Conservation (phyloP, 2,888 invertebrate genomes). For the Meteorus colon region DNA sequence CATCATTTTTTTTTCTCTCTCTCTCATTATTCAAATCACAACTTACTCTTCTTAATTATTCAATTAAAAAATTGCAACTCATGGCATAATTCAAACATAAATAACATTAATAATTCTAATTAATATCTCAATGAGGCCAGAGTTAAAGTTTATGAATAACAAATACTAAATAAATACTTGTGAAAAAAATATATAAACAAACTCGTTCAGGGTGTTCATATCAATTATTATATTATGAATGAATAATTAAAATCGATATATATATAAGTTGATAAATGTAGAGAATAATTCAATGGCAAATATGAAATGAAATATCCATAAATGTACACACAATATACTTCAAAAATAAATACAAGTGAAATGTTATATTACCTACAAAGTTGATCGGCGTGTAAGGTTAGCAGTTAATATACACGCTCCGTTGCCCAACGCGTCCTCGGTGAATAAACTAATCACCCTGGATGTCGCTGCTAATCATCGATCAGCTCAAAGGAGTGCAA, state of each 20-base stretch:
- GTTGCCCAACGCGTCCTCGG: conserved; percentile 53
- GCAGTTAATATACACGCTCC: conserved; percentile 43
- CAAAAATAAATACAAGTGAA: conserved; percentile 33
- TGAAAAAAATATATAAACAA: background rate
- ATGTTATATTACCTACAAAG: conserved; percentile 32
- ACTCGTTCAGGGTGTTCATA: background rate
- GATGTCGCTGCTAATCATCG: conserved; percentile 55
- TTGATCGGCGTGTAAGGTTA: conserved; percentile 45
- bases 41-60: background rate
- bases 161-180: background rate
- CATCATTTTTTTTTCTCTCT: background rate
- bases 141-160: conserved; percentile 2
- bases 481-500: conserved; percentile 42
- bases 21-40: background rate
- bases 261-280: background rate
- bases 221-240: conserved; percentile 5
- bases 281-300: conserved; percentile 16
- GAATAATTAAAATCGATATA: conserved; percentile 13
- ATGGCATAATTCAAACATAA: background rate
- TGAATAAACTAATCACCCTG: conserved; percentile 56
- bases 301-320: background rate
- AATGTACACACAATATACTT: background rate
- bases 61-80: background rate
- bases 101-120: background rate
- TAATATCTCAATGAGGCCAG: background rate